Evolutionary conservation across 1,140 invertebrate genomes (phyloP), one percentile per base, ranked within the genome.

Genomic region (Saccostrea echinata): DNA sequence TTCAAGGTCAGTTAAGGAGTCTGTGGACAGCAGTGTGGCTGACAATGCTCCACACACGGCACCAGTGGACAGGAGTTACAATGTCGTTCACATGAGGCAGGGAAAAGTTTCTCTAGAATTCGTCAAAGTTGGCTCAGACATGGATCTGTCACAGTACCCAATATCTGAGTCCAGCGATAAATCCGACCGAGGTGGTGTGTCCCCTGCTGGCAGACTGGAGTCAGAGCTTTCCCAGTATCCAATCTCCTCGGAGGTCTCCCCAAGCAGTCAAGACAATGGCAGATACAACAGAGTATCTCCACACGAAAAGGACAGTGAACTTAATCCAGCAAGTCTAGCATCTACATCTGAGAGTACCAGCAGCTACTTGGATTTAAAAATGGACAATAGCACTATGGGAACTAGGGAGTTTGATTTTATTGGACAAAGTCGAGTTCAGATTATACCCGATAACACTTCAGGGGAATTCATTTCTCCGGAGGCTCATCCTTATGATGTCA

Each of bases 271-370:
- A 43, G 53, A 24, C 35, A 52, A 55, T 81, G 61, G 53, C 16
- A 30, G 71, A 33, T 52, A 27, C 53, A 51, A 53, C 30, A 90
- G 91, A 68, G 84, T 81, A n/a, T 90, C 91, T 27, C 91, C 91
- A 27, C 85, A 90, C 27, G 84, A 86, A 24, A 80, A 43, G 43
- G 64, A 84, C 57, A 27, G 86, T 84, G 52, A 68, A 61, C 84
- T 33, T 55, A 87, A 83, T 43, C 84, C 43, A 53, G 84, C 84
- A 55, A 89, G 88, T 85, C 30, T 87, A 18, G 84, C 64, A 9
- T 85, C 88, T 16, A 87, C 84, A 35, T 82, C 84, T n/a, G 86
- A 87, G 27, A 82, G 86, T 33, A 61, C 64, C 33, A 89, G 88
- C 80, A 86, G 85, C 27, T 89, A 89, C 43, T 84, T 89, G 82